Base-by-base conservation (phyloP, 2,113 vertebrate species). In the Butorides virescens region DNA sequence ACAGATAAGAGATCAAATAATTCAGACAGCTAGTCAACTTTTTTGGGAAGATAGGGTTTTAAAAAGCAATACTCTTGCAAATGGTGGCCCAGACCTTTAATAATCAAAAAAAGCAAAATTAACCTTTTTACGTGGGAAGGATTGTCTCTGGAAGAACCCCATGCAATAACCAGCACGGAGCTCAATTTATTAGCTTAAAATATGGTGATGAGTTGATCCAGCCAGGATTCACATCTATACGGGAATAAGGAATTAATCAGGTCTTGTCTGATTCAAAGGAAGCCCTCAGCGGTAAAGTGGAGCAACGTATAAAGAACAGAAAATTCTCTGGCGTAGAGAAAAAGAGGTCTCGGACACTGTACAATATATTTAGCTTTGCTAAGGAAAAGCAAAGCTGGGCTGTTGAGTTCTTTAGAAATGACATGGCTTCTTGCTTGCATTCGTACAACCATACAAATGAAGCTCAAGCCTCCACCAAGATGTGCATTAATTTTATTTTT, bases 1-100 rank as follows among this genome's bases (percentile, higher is more conserved):
- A 59, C 30, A 91, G 95, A 96, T 86, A 95, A 95, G 5, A 2
- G 23, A 94, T 85, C 93, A 91, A 89, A 86, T 49, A 84, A 72
- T 50, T 63, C 18, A 36, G 50, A 82, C 32, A 53, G 19, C 9
- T 44, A 65, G 68, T 72, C 50, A 92, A 82, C 29, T 79, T 42
- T 25, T 58, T 32, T 9, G 6, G 36, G 39, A 42, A 87, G 77
- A 79, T 13, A 42, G 0, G 0, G 14, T 37, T 93, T 66, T 84
- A 15, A 92, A 90, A 89, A 80, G 20, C 32, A 68, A 34, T 19
- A 53, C 15, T 55, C 53, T 39, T 94, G 63, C 46, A 94, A 92
- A 76, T 58, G 53, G 87, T 62, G 53, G 3, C 67, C 68, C 46
- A 10, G 20, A 58, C 58, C 22, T 86, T 90, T 59, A 86, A 68